These are phyloP conservation scores for Aplodontia rufa DNA, from an alignment of 2,113 vertebrate species.

Conservation along the genomic window DNA sequence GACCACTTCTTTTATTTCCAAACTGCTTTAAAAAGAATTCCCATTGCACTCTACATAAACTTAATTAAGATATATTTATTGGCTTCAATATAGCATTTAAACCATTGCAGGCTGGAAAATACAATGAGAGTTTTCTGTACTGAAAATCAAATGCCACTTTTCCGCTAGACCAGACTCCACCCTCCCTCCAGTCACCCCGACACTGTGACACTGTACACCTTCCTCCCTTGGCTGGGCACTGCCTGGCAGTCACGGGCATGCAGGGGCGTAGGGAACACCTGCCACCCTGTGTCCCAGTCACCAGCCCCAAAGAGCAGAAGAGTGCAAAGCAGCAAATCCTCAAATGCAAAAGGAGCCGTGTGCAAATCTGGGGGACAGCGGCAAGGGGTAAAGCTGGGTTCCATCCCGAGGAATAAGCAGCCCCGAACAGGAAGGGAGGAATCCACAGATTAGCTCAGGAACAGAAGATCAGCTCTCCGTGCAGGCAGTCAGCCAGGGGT, in stretches of 20 bases:
- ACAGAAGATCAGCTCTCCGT: neutral
- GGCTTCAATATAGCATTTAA: neutral
- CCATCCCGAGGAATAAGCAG: neutral
- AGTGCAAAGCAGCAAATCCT: neutral
- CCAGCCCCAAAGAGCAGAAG: neutral
- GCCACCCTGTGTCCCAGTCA: neutral
- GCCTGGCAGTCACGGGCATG: neutral
- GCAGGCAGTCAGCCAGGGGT: neutral
- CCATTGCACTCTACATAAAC: neutral
- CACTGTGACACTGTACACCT: fast-evolving
- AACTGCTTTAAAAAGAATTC: slow-evolving; percentile 6
- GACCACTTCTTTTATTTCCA: neutral
- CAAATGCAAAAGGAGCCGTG: neutral
- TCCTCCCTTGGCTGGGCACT: neutral
- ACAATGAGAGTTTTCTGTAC: neutral
- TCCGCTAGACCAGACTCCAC: neutral
- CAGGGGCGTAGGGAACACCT: neutral
- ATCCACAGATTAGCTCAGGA: neutral
- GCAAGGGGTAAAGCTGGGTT: neutral
- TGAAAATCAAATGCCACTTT: neutral
- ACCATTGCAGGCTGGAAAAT: neutral
- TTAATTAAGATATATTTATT: neutral
- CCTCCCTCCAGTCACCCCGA: neutral
- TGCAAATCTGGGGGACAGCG: neutral
- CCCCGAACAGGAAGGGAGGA: neutral